Evolutionary conservation across 2,888 invertebrate species (phyloP), one percentile per base, ranked within the genome.

Genomic region (Chaetoderma sp.): DNA sequence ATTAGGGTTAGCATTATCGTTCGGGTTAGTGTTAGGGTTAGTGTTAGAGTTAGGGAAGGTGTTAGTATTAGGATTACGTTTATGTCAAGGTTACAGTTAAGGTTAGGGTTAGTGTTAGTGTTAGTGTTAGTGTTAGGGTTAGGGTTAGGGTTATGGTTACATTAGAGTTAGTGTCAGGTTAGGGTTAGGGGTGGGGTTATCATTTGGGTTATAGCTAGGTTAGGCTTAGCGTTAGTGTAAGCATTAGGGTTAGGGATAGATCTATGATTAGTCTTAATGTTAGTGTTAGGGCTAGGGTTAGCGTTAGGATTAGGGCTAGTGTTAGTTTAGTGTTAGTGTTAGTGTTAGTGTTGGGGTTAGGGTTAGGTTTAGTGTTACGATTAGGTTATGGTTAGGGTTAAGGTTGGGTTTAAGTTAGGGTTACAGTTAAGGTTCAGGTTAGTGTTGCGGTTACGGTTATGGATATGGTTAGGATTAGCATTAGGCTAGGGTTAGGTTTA

Each of bases 361-460:
- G n/a, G n/a, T n/a, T n/a, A n/a, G 47, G 47, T 18, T 47, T 47
- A 47, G 47, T 18, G 47, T 47, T 47, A 47, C 21, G 10, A 23
- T 47, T n/a, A n/a, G n/a, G n/a, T n/a, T n/a, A n/a, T n/a, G n/a
- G n/a, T n/a, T n/a, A n/a, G n/a, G n/a, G n/a, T 10, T n/a, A n/a
- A 47, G 47, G 47, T 18, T 47, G 8, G 23, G 47, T 18, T 18
- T 47, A 10, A 47, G n/a, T n/a, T n/a, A n/a, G n/a, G n/a, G n/a
- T n/a, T n/a, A n/a, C n/a, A n/a, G n/a, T n/a, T n/a, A n/a, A 23
- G 47, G 47, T 47, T 47, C n/a, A 23, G 47, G 47, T 47, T 47
- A 47, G 47, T 18, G 47, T 47, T 47, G n/a, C n/a, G 23, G 47
- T 18, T 10, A 47, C 21, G 47, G 47, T 47, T 47, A 47, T 6